phyloP scores from a whole-genome alignment of 1,140 invertebrate genomes.

The Orchestia grillus region DNA sequence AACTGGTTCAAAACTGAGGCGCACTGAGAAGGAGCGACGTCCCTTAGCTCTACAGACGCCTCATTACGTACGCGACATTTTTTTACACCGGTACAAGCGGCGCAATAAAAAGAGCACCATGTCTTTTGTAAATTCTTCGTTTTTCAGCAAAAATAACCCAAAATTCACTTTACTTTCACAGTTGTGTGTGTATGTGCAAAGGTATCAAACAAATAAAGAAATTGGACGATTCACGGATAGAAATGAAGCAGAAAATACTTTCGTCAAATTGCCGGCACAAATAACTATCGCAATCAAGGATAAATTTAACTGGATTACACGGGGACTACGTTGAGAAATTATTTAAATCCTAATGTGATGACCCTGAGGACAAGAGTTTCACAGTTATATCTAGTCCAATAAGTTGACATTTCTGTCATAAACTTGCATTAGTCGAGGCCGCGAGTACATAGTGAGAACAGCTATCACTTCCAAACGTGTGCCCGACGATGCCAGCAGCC shows the following conservation, averaged over 20 bases:
- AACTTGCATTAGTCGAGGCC: not conserved
- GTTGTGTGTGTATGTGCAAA: not conserved
- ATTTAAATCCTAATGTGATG: not conserved
- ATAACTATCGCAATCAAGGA: not conserved
- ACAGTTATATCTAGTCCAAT: not conserved
- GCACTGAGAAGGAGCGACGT: too few relatives aligned
- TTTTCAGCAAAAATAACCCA: not conserved
- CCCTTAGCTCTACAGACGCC: too few relatives aligned
- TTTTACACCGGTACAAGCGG: not conserved
- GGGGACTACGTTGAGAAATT: not conserved
- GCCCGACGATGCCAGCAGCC: not conserved
- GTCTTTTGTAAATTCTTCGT: not conserved
- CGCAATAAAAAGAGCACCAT: not conserved
- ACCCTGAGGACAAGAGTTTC: not conserved
- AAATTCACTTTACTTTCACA: too few relatives aligned
- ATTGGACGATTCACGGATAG: not conserved
- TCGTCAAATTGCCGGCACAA: not conserved
- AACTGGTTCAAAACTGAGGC: too few relatives aligned
- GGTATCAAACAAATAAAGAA: not conserved
- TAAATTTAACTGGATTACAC: not conserved
- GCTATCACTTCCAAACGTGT: too few relatives aligned
- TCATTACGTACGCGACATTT: not conserved
- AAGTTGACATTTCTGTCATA: not conserved
- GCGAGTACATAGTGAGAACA: not conserved
- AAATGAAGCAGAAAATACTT: not conserved